Evolutionary conservation across 2,113 vertebrate genomes (phyloP).

Genomic region (Naja naja): DNA sequence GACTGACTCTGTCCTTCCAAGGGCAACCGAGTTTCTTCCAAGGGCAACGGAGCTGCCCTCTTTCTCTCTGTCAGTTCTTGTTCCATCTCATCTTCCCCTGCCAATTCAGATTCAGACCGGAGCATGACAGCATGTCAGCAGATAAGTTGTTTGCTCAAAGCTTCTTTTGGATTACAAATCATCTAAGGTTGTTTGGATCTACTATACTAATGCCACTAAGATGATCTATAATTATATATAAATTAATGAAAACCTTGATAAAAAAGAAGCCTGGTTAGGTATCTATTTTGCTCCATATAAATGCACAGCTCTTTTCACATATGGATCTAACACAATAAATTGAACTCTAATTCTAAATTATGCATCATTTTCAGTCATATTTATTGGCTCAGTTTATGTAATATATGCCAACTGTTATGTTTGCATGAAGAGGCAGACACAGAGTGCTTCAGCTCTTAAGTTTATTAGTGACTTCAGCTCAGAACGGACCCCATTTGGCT

Average conservation of each 20-base stretch:
- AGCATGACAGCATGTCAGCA: background rate
- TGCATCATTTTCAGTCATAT: background rate
- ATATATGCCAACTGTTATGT: too few relatives aligned
- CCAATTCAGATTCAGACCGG: too few relatives aligned
- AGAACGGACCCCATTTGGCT: too few relatives aligned
- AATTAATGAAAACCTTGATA: background rate
- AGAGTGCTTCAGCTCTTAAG: too few relatives aligned
- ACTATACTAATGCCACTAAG: background rate
- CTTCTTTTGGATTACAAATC: background rate
- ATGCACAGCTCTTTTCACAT: background rate
- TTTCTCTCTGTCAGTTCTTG: too few relatives aligned
- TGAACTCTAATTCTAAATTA: background rate
- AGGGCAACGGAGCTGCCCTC: too few relatives aligned
- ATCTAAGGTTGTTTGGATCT: background rate
- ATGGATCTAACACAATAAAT: background rate
- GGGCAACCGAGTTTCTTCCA: too few relatives aligned
- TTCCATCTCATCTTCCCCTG: too few relatives aligned
- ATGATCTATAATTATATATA: background rate
- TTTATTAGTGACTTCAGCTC: too few relatives aligned
- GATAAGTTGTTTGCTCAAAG: background rate
- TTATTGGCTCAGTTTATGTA: background rate
- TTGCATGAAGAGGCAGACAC: too few relatives aligned
- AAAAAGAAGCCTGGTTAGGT: background rate
- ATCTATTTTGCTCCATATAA: background rate
- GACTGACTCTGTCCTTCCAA: too few relatives aligned